Evolutionary conservation across 2,113 vertebrate genomes (phyloP).

Genomic region (Raja brachyura): DNA sequence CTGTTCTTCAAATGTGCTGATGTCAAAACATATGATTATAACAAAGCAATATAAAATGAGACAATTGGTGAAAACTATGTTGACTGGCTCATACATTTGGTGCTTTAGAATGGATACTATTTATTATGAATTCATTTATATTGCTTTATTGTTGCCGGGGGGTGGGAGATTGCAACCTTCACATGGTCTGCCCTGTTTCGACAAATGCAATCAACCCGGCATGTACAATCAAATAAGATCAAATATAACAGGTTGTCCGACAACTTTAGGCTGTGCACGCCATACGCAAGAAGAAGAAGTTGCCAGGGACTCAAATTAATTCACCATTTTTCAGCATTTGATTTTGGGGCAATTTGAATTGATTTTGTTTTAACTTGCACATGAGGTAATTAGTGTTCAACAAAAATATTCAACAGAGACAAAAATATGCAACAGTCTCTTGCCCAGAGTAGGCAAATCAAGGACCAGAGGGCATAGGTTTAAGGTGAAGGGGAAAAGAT

Average conservation of each 20-base stretch:
- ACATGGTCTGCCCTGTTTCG: too few relatives aligned
- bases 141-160: background rate
- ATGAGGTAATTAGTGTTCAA: background rate
- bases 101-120: background rate
- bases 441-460: too few relatives aligned
- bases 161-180: too few relatives aligned
- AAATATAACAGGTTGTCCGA: too few relatives aligned
- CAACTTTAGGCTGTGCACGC: too few relatives aligned
- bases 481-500: too few relatives aligned
- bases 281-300: too few relatives aligned
- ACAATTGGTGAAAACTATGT: background rate
- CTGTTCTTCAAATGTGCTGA: background rate
- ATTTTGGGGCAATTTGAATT: constrained; percentile 19
- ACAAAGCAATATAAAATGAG: background rate
- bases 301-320: background rate
- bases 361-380: background rate
- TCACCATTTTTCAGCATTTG: background rate
- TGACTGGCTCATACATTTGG: background rate
- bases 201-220: too few relatives aligned
- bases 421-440: background rate
- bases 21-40: background rate
- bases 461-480: too few relatives aligned
- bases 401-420: background rate
- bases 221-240: too few relatives aligned
- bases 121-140: background rate